Conservation (phyloP, 2,888 invertebrate genomes). For the Hirtodrosophila cameraria region DNA sequence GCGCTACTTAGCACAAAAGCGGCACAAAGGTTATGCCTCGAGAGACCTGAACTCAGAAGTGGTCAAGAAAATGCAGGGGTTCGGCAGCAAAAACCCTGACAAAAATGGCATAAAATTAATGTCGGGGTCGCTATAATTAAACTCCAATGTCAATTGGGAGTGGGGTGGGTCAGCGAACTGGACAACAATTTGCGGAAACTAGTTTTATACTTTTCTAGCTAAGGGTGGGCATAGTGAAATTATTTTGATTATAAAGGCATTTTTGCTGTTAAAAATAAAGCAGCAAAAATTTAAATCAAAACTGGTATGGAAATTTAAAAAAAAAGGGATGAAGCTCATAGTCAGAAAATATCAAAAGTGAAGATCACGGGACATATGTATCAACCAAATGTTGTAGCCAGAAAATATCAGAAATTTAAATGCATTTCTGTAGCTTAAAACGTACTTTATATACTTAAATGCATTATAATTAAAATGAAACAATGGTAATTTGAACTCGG, state of each 20-base stretch:
- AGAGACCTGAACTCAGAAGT: conserved; percentile 50
- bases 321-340: conserved; percentile 9
- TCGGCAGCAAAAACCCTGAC: conserved; percentile 50
- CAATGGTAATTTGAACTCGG: conserved; percentile 27
- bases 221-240: conserved; percentile 23
- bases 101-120: conserved; percentile 57
- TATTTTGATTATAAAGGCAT: conserved; percentile 32
- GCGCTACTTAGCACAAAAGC: conserved; percentile 61
- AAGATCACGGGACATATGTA: neutral
- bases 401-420: neutral
- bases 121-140: conserved; percentile 79
- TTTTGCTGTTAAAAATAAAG: conserved; percentile 19
- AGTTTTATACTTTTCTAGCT: conserved; percentile 18
- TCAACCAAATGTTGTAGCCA: neutral
- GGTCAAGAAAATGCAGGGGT: conserved; percentile 69
- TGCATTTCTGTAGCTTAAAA: neutral
- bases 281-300: conserved; percentile 14
- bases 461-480: conserved; percentile 25
- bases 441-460: neutral
- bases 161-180: conserved; percentile 52
- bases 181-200: conserved; percentile 43
- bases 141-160: conserved; percentile 75
- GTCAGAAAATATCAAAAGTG: too few species aligned
- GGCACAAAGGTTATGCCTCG: conserved; percentile 70
- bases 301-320: conserved; percentile 10